A percentile compares a stretch with the other conserved stretches of the same genome.
phyloP scores from a whole-genome alignment of 2,888 invertebrate species.

The Ophion ventricosus region DNA sequence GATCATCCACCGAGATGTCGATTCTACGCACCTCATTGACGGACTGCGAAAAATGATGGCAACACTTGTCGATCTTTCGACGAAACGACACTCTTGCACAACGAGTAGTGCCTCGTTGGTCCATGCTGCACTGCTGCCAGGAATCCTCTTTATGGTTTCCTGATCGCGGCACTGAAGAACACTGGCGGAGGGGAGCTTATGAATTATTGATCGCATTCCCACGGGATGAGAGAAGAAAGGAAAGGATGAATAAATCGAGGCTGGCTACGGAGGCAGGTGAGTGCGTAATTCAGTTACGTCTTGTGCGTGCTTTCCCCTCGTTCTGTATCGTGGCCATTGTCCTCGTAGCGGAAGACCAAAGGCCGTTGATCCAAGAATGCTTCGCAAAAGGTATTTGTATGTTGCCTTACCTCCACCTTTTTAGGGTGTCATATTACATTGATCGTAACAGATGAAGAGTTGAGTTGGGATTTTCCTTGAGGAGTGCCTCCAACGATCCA shows the following conservation, averaged over 20 bases:
- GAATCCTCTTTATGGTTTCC: too few species aligned
- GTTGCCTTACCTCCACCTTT: constrained; percentile 23
- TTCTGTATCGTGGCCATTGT: constrained; percentile 60
- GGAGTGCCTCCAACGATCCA: background rate
- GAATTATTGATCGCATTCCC: constrained; percentile 53
- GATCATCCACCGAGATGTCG: constrained; percentile 40
- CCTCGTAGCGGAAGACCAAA: constrained; percentile 42
- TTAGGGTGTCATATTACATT: background rate
- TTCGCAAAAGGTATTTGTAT: constrained; percentile 48
- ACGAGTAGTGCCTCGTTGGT: constrained; percentile 19
- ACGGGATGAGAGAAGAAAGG: constrained; percentile 14
- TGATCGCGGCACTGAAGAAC: constrained; percentile 4
- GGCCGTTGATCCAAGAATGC: constrained; percentile 61
- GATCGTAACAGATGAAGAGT: constrained; percentile 18
- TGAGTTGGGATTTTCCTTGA: background rate
- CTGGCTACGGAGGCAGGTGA: constrained; percentile 46
- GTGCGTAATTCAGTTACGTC: constrained; percentile 54
- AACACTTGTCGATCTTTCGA: background rate
- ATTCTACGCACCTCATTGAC: constrained; percentile 15
- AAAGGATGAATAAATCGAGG: constrained; percentile 21
- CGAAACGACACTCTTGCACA: constrained; percentile 21
- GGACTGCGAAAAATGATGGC: constrained; percentile 15
- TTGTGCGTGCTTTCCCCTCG: constrained; percentile 23
- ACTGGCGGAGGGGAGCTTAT: constrained; percentile 33
- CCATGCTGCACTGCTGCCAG: background rate